Conservation (phyloP, 1,140 invertebrate species). For the Rhagoletis zephyria region DNA sequence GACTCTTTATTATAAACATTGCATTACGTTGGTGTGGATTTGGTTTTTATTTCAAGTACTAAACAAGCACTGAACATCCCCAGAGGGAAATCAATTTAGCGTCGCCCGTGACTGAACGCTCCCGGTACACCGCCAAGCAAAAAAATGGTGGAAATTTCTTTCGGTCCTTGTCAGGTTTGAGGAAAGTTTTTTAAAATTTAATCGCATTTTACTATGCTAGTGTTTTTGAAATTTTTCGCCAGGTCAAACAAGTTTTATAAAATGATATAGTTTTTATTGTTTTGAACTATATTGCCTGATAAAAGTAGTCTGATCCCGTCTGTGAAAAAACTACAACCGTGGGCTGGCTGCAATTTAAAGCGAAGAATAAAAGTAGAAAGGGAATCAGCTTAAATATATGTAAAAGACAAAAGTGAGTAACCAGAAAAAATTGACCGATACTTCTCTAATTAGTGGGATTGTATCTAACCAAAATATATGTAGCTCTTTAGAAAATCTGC, state of each 20-base stretch:
- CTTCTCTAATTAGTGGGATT: neutral
- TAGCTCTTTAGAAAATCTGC: neutral
- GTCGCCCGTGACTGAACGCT: neutral
- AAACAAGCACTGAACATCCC: neutral
- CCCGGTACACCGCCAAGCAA: constrained; percentile 13
- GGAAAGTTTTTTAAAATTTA: neutral
- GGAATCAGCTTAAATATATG: constrained; percentile 42
- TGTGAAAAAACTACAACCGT: neutral
- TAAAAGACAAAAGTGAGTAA: constrained; percentile 20
- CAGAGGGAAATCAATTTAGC: neutral
- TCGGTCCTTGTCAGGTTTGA: neutral
- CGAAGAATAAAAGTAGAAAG: neutral
- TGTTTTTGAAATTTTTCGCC: neutral
- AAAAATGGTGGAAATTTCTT: constrained; percentile 38
- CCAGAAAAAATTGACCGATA: neutral
- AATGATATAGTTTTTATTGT: neutral
- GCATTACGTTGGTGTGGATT: no score
- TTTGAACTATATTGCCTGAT: neutral
- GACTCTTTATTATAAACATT: no score
- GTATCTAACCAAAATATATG: neutral
- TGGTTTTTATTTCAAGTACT: no score
- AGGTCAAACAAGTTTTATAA: neutral
- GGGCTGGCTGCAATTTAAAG: neutral
- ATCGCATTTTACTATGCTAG: neutral
- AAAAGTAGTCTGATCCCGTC: neutral